Conservation (phyloP, 2,888 invertebrate genomes). For the Tubiluchus corallicola region DNA sequence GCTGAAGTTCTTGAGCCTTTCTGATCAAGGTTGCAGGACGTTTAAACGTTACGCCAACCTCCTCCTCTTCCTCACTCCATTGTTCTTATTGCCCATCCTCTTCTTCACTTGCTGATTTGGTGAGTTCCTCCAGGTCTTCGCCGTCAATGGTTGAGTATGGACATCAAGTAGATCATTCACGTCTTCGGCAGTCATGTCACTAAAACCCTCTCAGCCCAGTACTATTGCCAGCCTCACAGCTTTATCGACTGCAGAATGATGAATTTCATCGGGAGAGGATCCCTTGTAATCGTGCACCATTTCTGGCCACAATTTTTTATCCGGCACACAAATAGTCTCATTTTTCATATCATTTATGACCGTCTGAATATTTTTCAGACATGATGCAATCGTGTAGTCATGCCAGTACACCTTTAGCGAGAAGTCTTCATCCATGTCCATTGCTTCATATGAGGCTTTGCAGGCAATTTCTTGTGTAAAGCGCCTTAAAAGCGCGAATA, state of each 20-base stretch:
- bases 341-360: constrained; percentile 10
- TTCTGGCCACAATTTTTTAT: constrained; percentile 11
- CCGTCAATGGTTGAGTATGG: constrained; percentile 2
- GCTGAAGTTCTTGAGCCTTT: constrained; percentile 1
- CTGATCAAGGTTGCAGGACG: neutral
- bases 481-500: constrained; percentile 13
- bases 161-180: constrained; percentile 7
- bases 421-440: constrained; percentile 11
- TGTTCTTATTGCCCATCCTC: constrained; percentile 7
- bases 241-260: constrained; percentile 8
- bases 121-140: constrained; percentile 8
- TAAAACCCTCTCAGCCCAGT: constrained; percentile 11
- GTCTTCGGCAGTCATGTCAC: constrained; percentile 9
- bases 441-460: constrained; percentile 10
- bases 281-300: constrained; percentile 7
- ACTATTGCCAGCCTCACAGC: neutral
- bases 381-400: constrained; percentile 10
- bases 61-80: no score
- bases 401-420: constrained; percentile 11
- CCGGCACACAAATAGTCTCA: constrained; percentile 9
- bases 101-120: constrained; percentile 8
- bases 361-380: constrained; percentile 8
- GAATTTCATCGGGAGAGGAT: constrained; percentile 8
- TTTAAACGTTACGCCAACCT: constrained; percentile 4
- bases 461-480: constrained; percentile 11